Base-by-base conservation (phyloP, 2,888 invertebrate species). In the Zaprionus obscuricornis region DNA sequence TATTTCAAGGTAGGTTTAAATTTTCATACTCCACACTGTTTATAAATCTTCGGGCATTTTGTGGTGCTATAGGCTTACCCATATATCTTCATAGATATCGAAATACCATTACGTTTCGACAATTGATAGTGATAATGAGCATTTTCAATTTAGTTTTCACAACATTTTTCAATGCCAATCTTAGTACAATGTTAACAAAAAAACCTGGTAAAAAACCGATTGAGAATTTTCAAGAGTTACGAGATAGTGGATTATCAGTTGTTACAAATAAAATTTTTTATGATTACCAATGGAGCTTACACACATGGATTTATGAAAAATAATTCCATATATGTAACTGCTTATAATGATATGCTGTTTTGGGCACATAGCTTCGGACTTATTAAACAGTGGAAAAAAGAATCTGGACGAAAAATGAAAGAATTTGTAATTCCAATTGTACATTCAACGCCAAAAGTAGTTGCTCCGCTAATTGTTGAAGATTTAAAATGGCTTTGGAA, bases 91-190 rank as follows among this genome's bases (percentile, higher is more conserved):
- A 8, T 0, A 40, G 49, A 8, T 13, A 45, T 18, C 22, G 59
- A 20, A 49, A 1, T 4, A 59, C 37, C 3, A 2, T 50, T 2
- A 58, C 68, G 0, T 29, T 74, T 0, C 46, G 54, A 1, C 72
- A 68, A n/a, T 31, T 71, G 8, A 6, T 68, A 1, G 31, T 71
- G 5, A 2, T 49, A 0, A 59, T 74, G 33, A 59, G 47, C 7
- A 22, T 71, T 3, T 74, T 64, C 0, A 50, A 75, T 2, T 8
- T 74, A 2, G 47, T 74, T 0, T 34, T 66, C 2, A 54, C 31
- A 33, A 58, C 62, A 13, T 59, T 49, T 14, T 69, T 73, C 14
- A 56, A 62, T 43, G 68, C 69, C 18, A 73, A 69, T n/a, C 24
- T 72, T 1, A 73, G 66, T 39, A 46, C 73, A 0, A 20, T 66